Percentiles rank a stretch among this genome's conserved stretches.
phyloP scores from a whole-genome alignment of 1,140 invertebrate species.

The Ceratoteleas bidentatus region DNA sequence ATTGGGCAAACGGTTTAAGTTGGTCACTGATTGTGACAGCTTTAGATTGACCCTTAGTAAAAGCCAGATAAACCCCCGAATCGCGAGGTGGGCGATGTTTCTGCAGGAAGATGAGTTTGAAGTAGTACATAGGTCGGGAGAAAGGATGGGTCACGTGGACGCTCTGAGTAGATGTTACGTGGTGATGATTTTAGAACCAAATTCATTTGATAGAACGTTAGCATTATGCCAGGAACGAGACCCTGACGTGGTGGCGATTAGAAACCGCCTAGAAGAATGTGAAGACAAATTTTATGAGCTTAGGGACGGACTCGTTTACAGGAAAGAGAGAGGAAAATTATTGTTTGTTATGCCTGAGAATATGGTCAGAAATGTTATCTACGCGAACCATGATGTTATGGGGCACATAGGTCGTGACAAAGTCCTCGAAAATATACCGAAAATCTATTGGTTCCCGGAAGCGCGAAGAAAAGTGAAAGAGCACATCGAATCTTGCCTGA shows the following conservation, averaged over 20 bases:
- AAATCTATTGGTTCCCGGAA: conserved; percentile 33
- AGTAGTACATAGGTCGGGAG: neutral
- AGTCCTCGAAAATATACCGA: conserved; percentile 4
- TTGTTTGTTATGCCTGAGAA: conserved; percentile 20
- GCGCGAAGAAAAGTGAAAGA: neutral
- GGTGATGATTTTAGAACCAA: conserved; percentile 2
- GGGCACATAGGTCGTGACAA: conserved; percentile 13
- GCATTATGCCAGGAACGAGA: conserved; percentile 14
- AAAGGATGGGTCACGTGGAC: conserved; percentile 14
- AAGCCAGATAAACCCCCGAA: neutral
- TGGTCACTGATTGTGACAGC: neutral
- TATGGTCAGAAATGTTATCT: conserved; percentile 12
- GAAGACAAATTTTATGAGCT: conserved; percentile 17
- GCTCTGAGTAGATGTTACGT: conserved; percentile 2
- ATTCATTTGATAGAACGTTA: conserved; percentile 3
- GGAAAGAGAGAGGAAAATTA: neutral
- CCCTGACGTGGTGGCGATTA: neutral
- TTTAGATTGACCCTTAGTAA: neutral
- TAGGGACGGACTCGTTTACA: conserved; percentile 12
- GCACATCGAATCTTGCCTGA: conserved; percentile 12
- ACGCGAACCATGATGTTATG: conserved; percentile 13
- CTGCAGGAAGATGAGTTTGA: neutral
- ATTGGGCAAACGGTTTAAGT: neutral
- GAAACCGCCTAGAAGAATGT: neutral
- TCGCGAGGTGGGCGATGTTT: neutral